Base-by-base conservation (phyloP, 2,888 invertebrate species). In the Brachypalpus laphriformis region DNA sequence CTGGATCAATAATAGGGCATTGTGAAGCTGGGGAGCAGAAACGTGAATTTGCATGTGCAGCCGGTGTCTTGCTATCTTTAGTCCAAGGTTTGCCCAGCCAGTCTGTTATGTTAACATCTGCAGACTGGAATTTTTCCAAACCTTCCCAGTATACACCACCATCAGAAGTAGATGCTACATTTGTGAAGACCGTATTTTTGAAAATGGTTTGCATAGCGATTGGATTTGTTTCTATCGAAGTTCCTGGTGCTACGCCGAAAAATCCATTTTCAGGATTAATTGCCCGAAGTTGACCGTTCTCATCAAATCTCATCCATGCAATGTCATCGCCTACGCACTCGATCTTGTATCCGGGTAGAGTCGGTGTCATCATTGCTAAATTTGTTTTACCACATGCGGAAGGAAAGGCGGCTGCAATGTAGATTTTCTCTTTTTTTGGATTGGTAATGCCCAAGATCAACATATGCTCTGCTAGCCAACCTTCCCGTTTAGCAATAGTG, bases 381-480 rank as follows among this genome's bases (percentile, higher is more conserved):
- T 99, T 99, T 20, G 99, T 99, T 92, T 99, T 99, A 16, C 99
- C 99, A 91, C 99, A 99, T 1, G 99, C 99, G 0, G 98, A 98
- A 0, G 99, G 99, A 91, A 99, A 99, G 0, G 99, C 99, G 0
- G 99, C 99, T 0, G 97, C 98, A 78, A 99, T 95, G 93, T 98
- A 99, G 56, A 96, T 95, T 91, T 98, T 98, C 87, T 94, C 94
- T 0, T 98, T 98, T 89, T 95, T 93, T 0, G 97, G 97, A 92
- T 97, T 97, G 0, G 99, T 99, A 82, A 99, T 95, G 56, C 99
- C 98, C 87, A 99, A 94, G 90, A 99, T 99, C 93, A 99, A 93
- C 99, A 99, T 99, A 90, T 99, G 99, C 91, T 99, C 99, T 0
- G 99, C 99, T 42, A 99, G 93, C 99, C 99, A 99, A 3, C 99